Base-by-base conservation (phyloP, 1,140 invertebrate genomes). In the Drosophila mojavensis region DNA sequence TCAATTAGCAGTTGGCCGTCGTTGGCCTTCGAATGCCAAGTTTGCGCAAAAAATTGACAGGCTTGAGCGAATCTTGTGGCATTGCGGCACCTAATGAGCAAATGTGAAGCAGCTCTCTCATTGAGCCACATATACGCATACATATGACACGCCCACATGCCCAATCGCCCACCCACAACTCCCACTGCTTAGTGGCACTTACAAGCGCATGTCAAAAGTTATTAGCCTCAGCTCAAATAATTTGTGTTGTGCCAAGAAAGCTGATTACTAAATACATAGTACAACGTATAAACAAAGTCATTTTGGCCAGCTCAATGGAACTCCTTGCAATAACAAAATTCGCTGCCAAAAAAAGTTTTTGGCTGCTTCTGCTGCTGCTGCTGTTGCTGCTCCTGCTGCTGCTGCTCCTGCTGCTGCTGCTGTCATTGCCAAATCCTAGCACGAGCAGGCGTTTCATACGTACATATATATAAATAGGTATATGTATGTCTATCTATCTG, bases 221-320 rank as follows among this genome's bases (percentile, higher is more conserved):
- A 88, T 88, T 84, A 88, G 83, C 62, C 59, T 65, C 33, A 54
- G 67, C 63, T 78, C 75, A 86, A 86, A 86, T 88, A 88, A 83
- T 78, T 77, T 77, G 69, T 74, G 58, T 13, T 79, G 56, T 73
- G 74, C 79, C 77, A 79, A 17, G 61, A 70, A 75, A 80, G 84
- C 83, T 89, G 84, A 88, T 88, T 88, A 89, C 83, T 67, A 67
- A 83, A 70, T 81, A 78, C 84, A 77, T 51, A 78, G 64, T 41
- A 75, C 60, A 78, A 74, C 82, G 82, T 76, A 84, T 89, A 89
- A 88, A 89, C 84, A 89, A 84, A 89, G 74, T 86, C 83, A 78
- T 86, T 86, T 86, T 74, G 84, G 72, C 75, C 68, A 66, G 61
- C 59, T 50, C 24, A 58, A 65, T 48, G 43, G 51, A 47, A 50